Percentiles rank a stretch among this genome's conserved stretches.
phyloP scores from a whole-genome alignment of 2,797 vertebrate genomes.

The Rhinella marina region DNA sequence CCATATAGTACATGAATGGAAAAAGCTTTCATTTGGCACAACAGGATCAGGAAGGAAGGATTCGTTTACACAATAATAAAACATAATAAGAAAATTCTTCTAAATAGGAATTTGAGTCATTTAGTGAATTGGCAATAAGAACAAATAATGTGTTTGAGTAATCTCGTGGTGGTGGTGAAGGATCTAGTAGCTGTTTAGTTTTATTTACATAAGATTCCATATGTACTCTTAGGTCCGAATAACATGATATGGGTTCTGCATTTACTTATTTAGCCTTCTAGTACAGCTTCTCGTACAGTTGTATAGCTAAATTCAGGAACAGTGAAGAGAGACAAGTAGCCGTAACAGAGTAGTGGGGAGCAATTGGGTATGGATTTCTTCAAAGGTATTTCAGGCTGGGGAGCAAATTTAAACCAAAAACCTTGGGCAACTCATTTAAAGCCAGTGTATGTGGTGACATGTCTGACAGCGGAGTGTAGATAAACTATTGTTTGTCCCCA shows the following conservation, averaged over 20 bases:
- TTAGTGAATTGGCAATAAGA: background rate
- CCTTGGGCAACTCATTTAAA: no score
- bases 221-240: background rate
- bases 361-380: no score
- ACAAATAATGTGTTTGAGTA: background rate
- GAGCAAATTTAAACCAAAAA: no score
- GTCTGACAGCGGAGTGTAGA: no score
- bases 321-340: no score
- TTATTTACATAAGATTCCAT: background rate
- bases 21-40: slow-evolving; percentile 18
- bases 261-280: background rate
- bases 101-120: slow-evolving; percentile 2
- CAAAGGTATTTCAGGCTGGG: no score
- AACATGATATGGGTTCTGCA: background rate
- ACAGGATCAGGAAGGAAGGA: slow-evolving; percentile 31
- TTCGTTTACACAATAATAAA: slow-evolving; percentile 30
- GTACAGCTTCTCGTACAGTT: no score
- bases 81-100: background rate
- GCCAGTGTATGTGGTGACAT: no score
- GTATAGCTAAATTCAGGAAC: background rate
- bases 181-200: no score
- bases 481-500: no score
- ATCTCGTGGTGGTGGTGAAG: background rate
- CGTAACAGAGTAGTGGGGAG: no score
- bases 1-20: slow-evolving; percentile 9